Evolutionary conservation across 2,888 invertebrate genomes (phyloP).

Genomic region (Drosophila nigricruria): DNA sequence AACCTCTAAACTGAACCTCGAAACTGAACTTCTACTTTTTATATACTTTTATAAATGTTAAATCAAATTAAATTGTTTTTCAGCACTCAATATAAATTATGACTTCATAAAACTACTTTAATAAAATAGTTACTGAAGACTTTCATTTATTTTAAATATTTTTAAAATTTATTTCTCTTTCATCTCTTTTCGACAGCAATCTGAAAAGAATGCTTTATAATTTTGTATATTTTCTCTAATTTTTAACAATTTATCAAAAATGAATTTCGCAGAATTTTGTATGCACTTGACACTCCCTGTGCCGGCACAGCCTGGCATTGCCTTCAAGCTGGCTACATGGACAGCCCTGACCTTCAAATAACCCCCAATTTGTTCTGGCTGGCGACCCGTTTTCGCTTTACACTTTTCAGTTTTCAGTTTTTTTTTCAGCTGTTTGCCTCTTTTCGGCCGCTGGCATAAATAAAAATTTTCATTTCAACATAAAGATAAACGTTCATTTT

Average conservation of each 20-base stretch:
- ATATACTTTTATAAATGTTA: too few species aligned
- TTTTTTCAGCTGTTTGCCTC: constrained; percentile 58
- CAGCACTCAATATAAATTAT: neutral
- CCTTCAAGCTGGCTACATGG: constrained; percentile 20
- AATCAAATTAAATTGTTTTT: too few species aligned
- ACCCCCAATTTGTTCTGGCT: constrained; percentile 60
- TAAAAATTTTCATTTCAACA: constrained; percentile 79
- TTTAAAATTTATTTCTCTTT: neutral
- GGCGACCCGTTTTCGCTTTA: constrained; percentile 44
- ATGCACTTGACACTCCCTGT: constrained; percentile 25
- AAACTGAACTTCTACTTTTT: too few species aligned
- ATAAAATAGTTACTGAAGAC: neutral
- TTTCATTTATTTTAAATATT: neutral
- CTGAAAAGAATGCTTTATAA: neutral
- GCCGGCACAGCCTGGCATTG: constrained; percentile 5
- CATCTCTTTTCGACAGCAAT: neutral
- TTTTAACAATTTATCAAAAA: neutral
- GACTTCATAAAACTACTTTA: neutral
- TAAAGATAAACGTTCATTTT: constrained; percentile 73
- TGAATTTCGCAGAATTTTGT: constrained; percentile 12
- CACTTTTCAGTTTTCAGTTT: constrained; percentile 43
- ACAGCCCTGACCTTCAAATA: constrained; percentile 72
- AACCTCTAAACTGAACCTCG: too few species aligned
- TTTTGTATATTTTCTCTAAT: too few species aligned
- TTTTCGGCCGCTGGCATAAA: constrained; percentile 75